A percentile compares a stretch with the other conserved stretches of the same genome.
Conservation (phyloP, 2,113 vertebrate species). For the Jaculus jaculus region DNA sequence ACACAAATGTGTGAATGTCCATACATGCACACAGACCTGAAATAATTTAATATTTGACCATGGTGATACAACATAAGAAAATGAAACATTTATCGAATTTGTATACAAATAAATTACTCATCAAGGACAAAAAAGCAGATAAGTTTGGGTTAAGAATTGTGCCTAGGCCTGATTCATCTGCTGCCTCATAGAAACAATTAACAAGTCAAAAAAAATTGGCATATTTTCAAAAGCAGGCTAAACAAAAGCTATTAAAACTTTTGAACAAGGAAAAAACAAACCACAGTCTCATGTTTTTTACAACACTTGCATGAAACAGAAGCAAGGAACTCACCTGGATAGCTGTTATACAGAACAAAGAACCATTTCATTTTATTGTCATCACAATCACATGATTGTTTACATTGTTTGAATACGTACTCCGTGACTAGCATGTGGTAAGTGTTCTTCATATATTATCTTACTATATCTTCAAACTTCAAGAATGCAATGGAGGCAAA, state of each 20-base stretch:
- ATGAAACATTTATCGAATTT: not conserved
- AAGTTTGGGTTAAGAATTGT: too few relatives aligned
- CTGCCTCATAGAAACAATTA: not conserved
- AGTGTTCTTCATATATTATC: not conserved
- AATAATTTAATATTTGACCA: not conserved
- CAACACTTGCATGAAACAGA: not conserved
- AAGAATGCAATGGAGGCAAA: not conserved
- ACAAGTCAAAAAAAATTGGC: not conserved
- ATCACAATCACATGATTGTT: not conserved
- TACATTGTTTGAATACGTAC: not conserved
- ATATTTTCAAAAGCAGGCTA: constrained; percentile 11
- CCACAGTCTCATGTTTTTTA: not conserved
- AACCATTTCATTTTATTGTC: not conserved
- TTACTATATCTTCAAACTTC: not conserved
- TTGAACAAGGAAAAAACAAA: not conserved
- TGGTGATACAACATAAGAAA: not conserved
- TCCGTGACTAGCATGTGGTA: not conserved
- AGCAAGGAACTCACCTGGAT: not conserved
- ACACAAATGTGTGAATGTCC: not conserved
- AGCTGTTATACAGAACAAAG: not conserved
- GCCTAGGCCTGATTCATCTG: not conserved
- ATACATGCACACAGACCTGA: not conserved
- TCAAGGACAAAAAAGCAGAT: not conserved
- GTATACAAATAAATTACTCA: constrained; percentile 43
- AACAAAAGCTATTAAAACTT: constrained; percentile 20